Conservation (phyloP, 2,113 vertebrate genomes). For the Australoheros scitulus region DNA sequence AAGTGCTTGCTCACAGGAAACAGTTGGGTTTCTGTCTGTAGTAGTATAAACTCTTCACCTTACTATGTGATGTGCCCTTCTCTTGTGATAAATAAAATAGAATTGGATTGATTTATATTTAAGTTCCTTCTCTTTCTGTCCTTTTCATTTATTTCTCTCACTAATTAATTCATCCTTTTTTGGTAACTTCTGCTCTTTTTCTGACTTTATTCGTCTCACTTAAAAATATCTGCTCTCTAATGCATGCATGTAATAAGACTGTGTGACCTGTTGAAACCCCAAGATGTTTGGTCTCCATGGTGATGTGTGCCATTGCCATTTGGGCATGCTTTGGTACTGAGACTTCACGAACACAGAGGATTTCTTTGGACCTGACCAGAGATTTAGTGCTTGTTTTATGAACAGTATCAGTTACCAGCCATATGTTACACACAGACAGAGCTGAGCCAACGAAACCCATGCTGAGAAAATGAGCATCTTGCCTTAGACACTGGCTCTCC, state of each 20-base stretch:
- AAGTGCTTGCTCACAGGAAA: background rate
- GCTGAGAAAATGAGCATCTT: constrained; percentile 43
- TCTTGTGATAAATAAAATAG: background rate
- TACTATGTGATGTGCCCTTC: background rate
- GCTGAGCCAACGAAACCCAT: constrained; percentile 10
- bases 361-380: constrained; percentile 15
- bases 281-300: background rate
- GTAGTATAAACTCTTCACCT: background rate
- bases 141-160: background rate
- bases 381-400: constrained; percentile 7
- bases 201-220: background rate
- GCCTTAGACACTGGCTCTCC: constrained; percentile 40
- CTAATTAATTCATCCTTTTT: background rate
- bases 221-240: background rate
- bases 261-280: background rate
- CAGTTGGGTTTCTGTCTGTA: background rate
- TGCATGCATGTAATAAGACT: background rate
- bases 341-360: constrained; percentile 1
- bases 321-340: constrained; percentile 12
- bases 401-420: background rate
- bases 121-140: background rate
- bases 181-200: background rate
- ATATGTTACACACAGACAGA: constrained; percentile 9
- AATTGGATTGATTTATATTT: background rate
- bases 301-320: constrained; percentile 11